These are phyloP conservation scores for Lithosia quadra DNA, from an alignment of 2,888 invertebrate genomes.

Conservation along the genomic window DNA sequence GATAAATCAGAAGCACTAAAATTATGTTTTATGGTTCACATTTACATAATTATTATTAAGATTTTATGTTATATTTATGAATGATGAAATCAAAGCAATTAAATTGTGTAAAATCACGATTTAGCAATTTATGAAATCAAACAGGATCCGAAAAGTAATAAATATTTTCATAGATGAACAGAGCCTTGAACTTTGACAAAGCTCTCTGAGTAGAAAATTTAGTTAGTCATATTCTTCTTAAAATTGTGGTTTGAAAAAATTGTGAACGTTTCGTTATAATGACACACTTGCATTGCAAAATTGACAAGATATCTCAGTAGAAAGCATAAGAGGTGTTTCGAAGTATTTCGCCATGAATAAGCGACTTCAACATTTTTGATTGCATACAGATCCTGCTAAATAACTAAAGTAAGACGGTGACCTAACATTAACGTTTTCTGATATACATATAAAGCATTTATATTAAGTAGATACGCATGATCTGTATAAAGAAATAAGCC, in stretches of 20 bases:
- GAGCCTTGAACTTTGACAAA: conserved; percentile 12
- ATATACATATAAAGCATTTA: too few species aligned
- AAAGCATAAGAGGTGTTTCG: conserved; percentile 35
- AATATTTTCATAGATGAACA: background rate
- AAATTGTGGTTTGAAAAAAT: conserved; percentile 26
- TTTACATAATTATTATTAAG: conserved; percentile 4
- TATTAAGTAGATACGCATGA: too few species aligned
- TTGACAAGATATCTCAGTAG: conserved; percentile 30
- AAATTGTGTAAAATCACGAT: background rate
- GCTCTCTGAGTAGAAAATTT: background rate
- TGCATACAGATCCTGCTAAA: conserved; percentile 33
- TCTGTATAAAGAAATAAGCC: background rate
- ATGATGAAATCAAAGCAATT: conserved; percentile 7
- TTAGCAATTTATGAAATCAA: background rate
- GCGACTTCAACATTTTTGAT: conserved; percentile 26
- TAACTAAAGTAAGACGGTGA: conserved; percentile 28
- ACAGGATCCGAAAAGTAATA: background rate
- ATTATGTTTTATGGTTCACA: conserved; percentile 8
- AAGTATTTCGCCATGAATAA: conserved; percentile 35
- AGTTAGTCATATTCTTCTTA: background rate
- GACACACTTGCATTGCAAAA: conserved; percentile 34
- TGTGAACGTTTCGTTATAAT: conserved; percentile 30
- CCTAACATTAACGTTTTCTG: conserved; percentile 11
- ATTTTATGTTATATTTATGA: conserved; percentile 2
- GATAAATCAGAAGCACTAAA: conserved; percentile 4